phyloP scores from a whole-genome alignment of 2,113 vertebrate species.

The Microtus richardsoni region DNA sequence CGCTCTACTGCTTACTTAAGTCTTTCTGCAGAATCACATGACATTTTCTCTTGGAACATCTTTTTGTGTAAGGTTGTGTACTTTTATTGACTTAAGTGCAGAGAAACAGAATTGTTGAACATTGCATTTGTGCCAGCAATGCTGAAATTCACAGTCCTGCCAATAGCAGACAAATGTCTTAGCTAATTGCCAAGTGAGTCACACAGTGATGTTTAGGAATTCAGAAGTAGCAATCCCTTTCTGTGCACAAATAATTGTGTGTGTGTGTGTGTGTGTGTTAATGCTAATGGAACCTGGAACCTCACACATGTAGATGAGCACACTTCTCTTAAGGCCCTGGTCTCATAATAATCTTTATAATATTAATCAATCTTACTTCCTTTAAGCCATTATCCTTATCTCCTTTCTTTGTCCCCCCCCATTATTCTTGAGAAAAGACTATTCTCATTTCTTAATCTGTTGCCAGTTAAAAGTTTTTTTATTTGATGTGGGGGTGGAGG shows the following conservation, averaged over 20 bases:
- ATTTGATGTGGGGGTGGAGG: too few species aligned
- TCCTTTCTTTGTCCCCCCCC: conserved; percentile 5
- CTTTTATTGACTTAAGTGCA: conserved; percentile 14
- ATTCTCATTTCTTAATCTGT: neutral
- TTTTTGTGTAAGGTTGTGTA: conserved; percentile 30
- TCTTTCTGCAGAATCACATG: conserved; percentile 1
- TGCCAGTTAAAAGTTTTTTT: neutral
- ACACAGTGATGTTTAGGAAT: conserved; percentile 47
- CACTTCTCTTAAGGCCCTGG: neutral
- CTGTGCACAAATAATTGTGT: neutral
- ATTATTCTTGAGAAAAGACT: conserved; percentile 35
- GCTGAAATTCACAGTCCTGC: conserved; percentile 25
- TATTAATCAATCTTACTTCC: neutral
- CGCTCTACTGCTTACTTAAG: neutral
- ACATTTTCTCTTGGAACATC: neutral
- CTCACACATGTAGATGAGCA: neutral
- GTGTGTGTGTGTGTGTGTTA: neutral
- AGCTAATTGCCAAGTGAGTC: conserved; percentile 53
- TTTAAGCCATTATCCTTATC: conserved; percentile 24
- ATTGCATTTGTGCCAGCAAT: conserved; percentile 51
- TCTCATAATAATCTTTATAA: conserved; percentile 27
- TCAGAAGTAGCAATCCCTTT: conserved; percentile 21
- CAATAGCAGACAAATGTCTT: conserved; percentile 32
- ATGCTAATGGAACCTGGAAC: neutral
- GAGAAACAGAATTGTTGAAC: conserved; percentile 43